Percentiles rank a stretch among this genome's conserved stretches.
These are phyloP conservation scores for Sicus ferrugineus DNA, from an alignment of 2,888 invertebrate genomes.

Conservation along the genomic window DNA sequence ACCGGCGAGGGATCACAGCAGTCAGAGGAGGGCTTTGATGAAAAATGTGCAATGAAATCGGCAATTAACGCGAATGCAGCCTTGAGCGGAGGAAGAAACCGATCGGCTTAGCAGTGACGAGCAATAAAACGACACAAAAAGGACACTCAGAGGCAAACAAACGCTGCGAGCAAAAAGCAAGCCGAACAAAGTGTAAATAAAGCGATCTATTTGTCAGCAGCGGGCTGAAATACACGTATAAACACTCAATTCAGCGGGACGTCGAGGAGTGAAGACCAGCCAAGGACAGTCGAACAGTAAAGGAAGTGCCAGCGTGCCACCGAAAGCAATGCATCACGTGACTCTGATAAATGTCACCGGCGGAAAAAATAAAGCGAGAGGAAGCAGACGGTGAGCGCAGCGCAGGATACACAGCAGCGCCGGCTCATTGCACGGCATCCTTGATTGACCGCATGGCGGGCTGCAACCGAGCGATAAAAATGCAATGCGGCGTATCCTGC, in stretches of 20 bases:
- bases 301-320: conserved; percentile 18
- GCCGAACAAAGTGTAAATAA: conserved; percentile 20
- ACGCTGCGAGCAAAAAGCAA: conserved; percentile 14
- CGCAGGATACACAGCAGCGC: conserved; percentile 15
- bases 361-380: not conserved
- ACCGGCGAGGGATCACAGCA: not conserved
- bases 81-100: conserved; percentile 3
- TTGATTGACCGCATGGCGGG: conserved; percentile 25
- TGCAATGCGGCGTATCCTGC: not conserved
- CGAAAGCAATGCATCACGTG: conserved; percentile 29
- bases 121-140: not conserved
- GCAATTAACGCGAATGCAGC: not conserved
- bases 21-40: not conserved
- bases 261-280: not conserved
- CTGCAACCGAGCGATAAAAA: not conserved
- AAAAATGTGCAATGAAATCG: conserved; percentile 16
- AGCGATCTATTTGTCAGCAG: conserved; percentile 24
- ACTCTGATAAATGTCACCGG: conserved; percentile 27
- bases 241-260: conserved; percentile 5
- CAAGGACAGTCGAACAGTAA: not conserved
- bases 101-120: conserved; percentile 7
- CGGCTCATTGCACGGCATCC: conserved; percentile 18
- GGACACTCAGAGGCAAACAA: not conserved
- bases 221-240: not conserved
- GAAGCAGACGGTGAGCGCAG: not conserved